Conservation (phyloP, 2,888 invertebrate genomes). For the Poecilus cupreus region DNA sequence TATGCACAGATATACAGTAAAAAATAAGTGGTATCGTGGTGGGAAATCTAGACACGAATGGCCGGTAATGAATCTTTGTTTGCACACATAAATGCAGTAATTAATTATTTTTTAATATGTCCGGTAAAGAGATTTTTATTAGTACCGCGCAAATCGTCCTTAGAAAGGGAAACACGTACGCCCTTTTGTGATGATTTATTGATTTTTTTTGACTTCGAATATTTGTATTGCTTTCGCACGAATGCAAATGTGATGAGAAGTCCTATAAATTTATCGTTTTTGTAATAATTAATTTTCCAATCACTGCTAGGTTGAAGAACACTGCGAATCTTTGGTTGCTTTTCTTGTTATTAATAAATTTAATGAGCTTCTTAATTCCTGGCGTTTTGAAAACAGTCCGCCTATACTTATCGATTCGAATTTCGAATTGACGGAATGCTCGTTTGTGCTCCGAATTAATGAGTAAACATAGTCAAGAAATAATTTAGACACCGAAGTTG, state of each 20-base stretch:
- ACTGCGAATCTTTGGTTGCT: neutral
- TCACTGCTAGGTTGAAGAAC: neutral
- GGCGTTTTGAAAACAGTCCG: neutral
- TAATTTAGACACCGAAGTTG: neutral
- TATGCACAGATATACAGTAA: neutral
- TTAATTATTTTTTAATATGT: conserved; percentile 8
- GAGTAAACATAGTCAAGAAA: neutral
- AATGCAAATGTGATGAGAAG: conserved; percentile 18
- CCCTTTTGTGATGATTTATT: conserved; percentile 25
- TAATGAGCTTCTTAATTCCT: neutral
- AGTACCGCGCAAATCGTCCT: neutral
- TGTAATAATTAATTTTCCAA: conserved; percentile 9
- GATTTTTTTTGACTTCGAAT: conserved; percentile 22
- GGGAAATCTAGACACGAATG: neutral
- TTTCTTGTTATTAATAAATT: conserved; percentile 4
- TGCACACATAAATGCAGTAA: neutral
- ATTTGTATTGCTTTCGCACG: conserved; percentile 20
- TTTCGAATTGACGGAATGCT: neutral
- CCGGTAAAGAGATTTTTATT: neutral
- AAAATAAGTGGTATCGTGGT: neutral
- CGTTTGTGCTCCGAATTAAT: neutral
- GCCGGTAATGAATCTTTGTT: neutral
- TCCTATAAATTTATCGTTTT: conserved; percentile 10
- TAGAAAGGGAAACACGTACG: neutral
- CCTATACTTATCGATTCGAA: neutral